These are phyloP conservation scores for Cardinalis cardinalis DNA, from an alignment of 2,113 vertebrate species.

Conservation along the genomic window DNA sequence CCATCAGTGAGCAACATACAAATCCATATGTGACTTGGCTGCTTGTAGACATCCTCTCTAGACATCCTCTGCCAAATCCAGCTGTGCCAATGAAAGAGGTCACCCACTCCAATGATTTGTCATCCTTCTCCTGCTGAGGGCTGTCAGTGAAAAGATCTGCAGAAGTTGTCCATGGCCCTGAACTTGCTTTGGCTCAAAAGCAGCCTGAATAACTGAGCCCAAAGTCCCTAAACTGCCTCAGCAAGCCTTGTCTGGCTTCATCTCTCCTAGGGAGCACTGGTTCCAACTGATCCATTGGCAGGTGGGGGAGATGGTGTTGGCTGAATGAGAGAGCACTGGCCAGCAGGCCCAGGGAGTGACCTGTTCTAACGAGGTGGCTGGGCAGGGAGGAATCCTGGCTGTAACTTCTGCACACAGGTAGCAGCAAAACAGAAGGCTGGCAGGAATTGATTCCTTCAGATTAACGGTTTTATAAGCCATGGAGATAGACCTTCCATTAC, in stretches of 20 bases:
- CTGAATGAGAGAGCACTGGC: rapidly evolving
- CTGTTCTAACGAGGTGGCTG: rapidly evolving
- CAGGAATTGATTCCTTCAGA: neutral
- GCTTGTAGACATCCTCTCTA: neutral
- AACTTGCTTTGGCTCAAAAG: neutral
- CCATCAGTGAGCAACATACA: neutral
- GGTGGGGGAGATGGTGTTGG: rapidly evolving
- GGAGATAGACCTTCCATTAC: neutral
- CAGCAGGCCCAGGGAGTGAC: neutral
- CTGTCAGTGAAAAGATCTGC: neutral
- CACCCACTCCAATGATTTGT: rapidly evolving
- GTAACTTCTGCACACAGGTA: neutral
- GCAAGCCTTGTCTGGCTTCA: neutral
- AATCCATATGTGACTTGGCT: neutral
- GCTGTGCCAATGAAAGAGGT: neutral
- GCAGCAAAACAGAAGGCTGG: neutral
- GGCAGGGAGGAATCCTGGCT: rapidly evolving
- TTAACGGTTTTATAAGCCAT: neutral
- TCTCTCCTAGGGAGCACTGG: neutral
- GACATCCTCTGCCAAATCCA: neutral
- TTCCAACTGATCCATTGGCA: neutral
- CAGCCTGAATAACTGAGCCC: neutral
- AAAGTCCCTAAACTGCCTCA: neutral
- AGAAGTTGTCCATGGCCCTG: neutral
- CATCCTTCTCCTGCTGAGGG: neutral